Evolutionary conservation across 1,140 invertebrate genomes (phyloP).

Genomic region (Penaeus japonicus): DNA sequence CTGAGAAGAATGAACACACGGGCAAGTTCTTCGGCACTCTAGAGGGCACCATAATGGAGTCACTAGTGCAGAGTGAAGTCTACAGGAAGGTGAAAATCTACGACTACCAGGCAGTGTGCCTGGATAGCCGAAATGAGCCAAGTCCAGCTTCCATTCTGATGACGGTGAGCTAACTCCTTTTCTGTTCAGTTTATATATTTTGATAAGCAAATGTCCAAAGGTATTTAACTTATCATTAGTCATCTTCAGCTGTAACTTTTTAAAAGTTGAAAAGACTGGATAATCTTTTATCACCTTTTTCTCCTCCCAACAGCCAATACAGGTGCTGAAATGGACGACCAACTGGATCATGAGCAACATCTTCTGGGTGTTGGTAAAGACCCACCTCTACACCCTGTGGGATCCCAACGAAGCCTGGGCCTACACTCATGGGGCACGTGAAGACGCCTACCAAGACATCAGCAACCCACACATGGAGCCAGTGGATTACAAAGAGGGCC

Average conservation of each 20-base stretch:
- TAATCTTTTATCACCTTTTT: slow-evolving; percentile 19
- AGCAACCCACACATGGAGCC: neutral
- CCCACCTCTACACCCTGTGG: slow-evolving; percentile 64
- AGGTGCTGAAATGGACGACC: slow-evolving; percentile 66
- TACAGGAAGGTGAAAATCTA: slow-evolving; percentile 85
- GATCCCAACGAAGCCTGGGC: slow-evolving; percentile 62
- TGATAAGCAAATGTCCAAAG: slow-evolving; percentile 64
- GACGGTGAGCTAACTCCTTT: slow-evolving; percentile 68
- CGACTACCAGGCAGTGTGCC: slow-evolving; percentile 88
- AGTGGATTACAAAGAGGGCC: neutral
- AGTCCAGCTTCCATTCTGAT: slow-evolving; percentile 63
- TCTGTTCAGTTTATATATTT: slow-evolving; percentile 66
- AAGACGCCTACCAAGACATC: neutral
- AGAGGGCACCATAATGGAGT: slow-evolving; percentile 94
- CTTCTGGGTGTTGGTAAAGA: slow-evolving; percentile 64
- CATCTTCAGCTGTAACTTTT: neutral
- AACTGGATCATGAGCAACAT: slow-evolving; percentile 66
- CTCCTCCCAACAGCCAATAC: slow-evolving; percentile 64
- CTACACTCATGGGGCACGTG: slow-evolving; percentile 29
- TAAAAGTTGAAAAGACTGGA: neutral
- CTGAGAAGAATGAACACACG: slow-evolving; percentile 82
- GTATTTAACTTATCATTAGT: neutral
- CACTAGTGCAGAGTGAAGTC: slow-evolving; percentile 86
- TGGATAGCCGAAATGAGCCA: slow-evolving; percentile 70
- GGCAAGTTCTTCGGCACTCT: slow-evolving; percentile 91